Evolutionary conservation across 2,113 vertebrate genomes (phyloP).

Genomic region (Tricholaema leucomelas): DNA sequence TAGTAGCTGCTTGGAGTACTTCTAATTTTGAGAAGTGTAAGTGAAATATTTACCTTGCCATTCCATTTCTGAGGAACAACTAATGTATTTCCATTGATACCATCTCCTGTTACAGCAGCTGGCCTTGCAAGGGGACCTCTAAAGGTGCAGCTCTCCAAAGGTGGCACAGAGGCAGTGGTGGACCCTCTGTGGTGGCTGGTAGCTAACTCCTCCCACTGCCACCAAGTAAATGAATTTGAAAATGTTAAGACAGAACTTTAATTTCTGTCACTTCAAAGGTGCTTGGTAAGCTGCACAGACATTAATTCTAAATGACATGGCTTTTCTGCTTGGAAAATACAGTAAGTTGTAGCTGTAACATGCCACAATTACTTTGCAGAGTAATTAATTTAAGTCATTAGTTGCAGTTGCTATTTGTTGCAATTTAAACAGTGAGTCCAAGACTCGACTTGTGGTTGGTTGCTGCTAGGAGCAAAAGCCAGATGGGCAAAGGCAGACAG

Average conservation of each 20-base stretch:
- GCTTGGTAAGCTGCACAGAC: neutral
- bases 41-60: neutral
- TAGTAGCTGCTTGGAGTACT: neutral
- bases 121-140: neutral
- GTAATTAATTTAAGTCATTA: neutral
- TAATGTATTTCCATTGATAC: neutral
- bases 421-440: neutral
- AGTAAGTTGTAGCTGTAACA: neutral
- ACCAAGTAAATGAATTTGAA: neutral
- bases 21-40: neutral
- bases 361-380: neutral
- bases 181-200: neutral
- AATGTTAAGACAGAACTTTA: neutral
- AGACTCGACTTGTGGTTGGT: neutral
- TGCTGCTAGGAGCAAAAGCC: neutral
- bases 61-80: neutral
- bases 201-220: neutral
- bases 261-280: neutral
- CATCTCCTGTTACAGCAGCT: neutral
- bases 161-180: no score
- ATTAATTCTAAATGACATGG: neutral
- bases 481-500: neutral
- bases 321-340: neutral
- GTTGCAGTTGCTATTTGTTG: neutral
- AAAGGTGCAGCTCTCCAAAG: neutral